These are phyloP conservation scores for Rotaria macrura DNA, from an alignment of 2,888 invertebrate genomes.

Conservation along the genomic window DNA sequence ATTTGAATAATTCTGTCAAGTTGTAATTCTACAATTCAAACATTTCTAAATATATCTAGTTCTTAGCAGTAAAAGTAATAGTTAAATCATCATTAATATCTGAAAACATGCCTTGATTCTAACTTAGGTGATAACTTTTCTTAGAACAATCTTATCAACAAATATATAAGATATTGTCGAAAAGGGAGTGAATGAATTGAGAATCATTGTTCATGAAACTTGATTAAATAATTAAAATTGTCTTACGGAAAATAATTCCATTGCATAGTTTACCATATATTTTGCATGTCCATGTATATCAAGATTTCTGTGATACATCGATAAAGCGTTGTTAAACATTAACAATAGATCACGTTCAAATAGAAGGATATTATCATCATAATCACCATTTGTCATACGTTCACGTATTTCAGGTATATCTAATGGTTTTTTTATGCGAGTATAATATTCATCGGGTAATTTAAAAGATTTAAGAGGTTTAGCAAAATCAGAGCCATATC, in stretches of 20 bases:
- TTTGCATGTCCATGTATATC: neutral
- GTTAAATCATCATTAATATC: too few species aligned
- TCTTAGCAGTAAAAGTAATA: too few species aligned
- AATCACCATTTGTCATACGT: neutral
- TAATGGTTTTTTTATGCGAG: neutral
- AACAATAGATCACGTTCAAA: neutral
- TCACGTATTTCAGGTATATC: slow-evolving; percentile 8
- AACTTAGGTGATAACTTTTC: too few species aligned
- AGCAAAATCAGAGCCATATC: slow-evolving; percentile 7
- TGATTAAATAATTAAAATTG: too few species aligned
- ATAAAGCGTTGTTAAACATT: neutral
- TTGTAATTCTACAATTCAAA: too few species aligned
- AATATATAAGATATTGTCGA: too few species aligned
- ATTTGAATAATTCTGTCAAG: too few species aligned
- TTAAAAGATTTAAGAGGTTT: neutral
- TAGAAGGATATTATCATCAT: neutral
- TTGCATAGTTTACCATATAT: neutral
- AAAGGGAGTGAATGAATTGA: too few species aligned
- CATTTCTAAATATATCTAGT: too few species aligned
- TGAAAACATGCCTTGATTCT: too few species aligned
- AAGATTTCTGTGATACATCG: neutral
- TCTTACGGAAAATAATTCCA: neutral
- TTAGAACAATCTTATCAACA: too few species aligned
- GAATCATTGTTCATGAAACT: too few species aligned
- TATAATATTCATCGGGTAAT: neutral